Evolutionary conservation across 2,888 invertebrate genomes (phyloP), one percentile per base, ranked within the genome.

Genomic region (Pyrochroa serraticornis): DNA sequence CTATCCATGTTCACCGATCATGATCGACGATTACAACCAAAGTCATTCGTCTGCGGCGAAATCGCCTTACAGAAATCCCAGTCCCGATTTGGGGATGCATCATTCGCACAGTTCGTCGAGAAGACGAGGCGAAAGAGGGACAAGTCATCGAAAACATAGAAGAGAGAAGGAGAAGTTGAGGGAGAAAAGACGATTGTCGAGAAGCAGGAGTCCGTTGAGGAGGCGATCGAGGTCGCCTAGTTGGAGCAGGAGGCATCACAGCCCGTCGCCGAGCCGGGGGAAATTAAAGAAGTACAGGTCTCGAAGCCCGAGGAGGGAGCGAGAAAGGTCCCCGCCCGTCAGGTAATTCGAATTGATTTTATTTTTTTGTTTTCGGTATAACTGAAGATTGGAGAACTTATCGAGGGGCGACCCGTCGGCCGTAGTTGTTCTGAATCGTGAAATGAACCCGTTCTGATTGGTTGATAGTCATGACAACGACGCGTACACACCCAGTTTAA

Each of bases 181-280:
- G 36, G 81, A 82, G 10, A 80, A 82, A 56, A 71, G 81, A 12
- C 77, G 79, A 63, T 81, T 84, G 61, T 86, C 87, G 0, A 82
- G 85, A 58, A 87, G 87, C 41, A 81, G 87, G 56, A 85, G 85
- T 64, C 86, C 82, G 3, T 72, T 85, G 63, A 79, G 86, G 0
- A 82, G 86, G 0, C 83, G 86, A n/a, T 80, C 82, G 0, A 75
- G 81, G 7, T 83, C 83, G 1, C 78, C 78, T 1, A 76, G 77
- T 58, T 75, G 77, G 70, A 82, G 82, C 33, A 81, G 66, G 37
- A 71, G 76, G 52, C 82, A 84, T 64, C 83, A 84, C 49, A 76
- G 75, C 60, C 69, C 75, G 48, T 77, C 79, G 7, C 77, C 77
- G 1, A 75, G 74, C 58, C 55, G 75, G 36, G 73, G 73, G 43